Evolutionary conservation across 2,888 invertebrate species (phyloP), one percentile per base, ranked within the genome.

Genomic region (Lottia gigantea): DNA sequence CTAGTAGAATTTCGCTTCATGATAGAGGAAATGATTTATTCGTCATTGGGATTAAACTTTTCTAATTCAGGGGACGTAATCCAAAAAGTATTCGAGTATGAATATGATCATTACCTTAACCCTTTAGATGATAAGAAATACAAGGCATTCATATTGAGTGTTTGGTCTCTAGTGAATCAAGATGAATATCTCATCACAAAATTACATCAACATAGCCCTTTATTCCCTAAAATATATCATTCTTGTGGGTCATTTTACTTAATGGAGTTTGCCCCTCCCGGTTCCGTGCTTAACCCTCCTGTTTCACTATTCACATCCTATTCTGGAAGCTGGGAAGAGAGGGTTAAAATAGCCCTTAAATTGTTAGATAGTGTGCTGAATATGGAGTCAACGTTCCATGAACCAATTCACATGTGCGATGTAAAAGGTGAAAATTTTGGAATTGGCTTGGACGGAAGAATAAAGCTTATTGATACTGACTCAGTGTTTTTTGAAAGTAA

Each of bases 361-460:
- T 91, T 93, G 26, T 85, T 93, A 75, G 92, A 93, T 78, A 89
- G 92, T 31, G 81, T 93, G 4, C 90, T 91, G 66, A 90, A 91
- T 73, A 85, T 93, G 64, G 92, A 93, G 62, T 89, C 72, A 11
- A 90, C 89, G 55, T 90, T 92, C 73, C 90, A 91, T 1, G 92
- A 92, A 78, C 91, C 92, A 0, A 89, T 93, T 72, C 90, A 92
- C 81, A 87, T 93, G 31, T 94, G 94, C 86, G 93, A 93, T 88
- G 90, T 93, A 0, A 93, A 93, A 86, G 88, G 92, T 73, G 91
- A 91, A 73, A 92, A 93, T 83, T 93, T 93, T 86, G 93, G 93
- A 0, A 82, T 92, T 0, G 89, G 91, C 61, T 70, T 68, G 0
- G 79, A 84, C 62, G 82, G 82, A 19, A 71, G 74, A 7, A 78